Percentiles rank a stretch among this genome's conserved stretches.
Conservation (phyloP, 2,113 vertebrate species). For the Ancistrus triradiatus region DNA sequence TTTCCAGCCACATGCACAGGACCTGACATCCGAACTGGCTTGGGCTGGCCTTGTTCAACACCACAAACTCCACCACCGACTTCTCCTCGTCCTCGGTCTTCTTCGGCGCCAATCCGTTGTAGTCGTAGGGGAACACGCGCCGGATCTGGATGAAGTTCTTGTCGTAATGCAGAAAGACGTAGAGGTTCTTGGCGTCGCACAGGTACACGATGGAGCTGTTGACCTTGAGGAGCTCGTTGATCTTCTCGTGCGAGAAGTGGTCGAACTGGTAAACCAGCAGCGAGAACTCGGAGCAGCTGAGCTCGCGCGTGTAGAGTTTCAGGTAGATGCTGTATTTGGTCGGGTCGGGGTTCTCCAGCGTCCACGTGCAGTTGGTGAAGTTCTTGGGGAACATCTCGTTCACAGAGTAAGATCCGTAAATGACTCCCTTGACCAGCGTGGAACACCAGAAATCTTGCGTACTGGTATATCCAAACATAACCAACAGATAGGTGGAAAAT, state of each 20-base stretch:
- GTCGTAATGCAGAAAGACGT: constrained; percentile 97
- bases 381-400: constrained; percentile 99
- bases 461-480: constrained; percentile 99
- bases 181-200: constrained; percentile 91
- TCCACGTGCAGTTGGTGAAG: constrained; percentile 99
- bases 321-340: constrained; percentile 99
- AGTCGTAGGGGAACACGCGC: constrained; percentile 86
- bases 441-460: constrained; percentile 99
- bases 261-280: constrained; percentile 98
- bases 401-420: constrained; percentile 99
- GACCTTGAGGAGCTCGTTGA: constrained; percentile 94
- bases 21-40: constrained; percentile 98
- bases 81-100: constrained; percentile 91
- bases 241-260: constrained; percentile 98
- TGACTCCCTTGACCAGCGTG: constrained; percentile 98
- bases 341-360: constrained; percentile 98
- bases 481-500: constrained; percentile 99
- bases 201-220: constrained; percentile 98
- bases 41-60: constrained; percentile 97
- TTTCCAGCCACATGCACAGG: constrained; percentile 96
- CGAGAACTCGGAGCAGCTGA: constrained; percentile 96
- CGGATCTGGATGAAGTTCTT: constrained; percentile 99
- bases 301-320: constrained; percentile 98
- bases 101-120: constrained; percentile 85
- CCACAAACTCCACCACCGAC: constrained; percentile 96